Percentiles rank a stretch among this genome's conserved stretches.
phyloP scores from a whole-genome alignment of 1,140 invertebrate genomes.

The Eurosta solidaginis region DNA sequence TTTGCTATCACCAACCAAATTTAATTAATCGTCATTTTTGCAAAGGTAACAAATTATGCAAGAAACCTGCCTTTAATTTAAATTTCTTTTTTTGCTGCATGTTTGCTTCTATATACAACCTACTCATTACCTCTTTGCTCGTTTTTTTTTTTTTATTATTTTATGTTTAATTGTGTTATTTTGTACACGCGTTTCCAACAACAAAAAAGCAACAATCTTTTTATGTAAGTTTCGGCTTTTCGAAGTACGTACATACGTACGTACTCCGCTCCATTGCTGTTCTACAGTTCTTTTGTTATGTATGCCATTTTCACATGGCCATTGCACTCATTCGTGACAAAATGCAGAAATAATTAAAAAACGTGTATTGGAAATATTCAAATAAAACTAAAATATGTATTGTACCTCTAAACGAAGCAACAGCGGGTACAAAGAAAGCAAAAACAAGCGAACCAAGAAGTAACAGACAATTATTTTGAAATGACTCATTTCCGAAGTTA shows the following conservation, averaged over 20 bases:
- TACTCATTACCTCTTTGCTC: too few relatives aligned
- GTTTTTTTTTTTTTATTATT: not conserved
- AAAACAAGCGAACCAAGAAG: slow-evolving; percentile 18
- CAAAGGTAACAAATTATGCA: not conserved
- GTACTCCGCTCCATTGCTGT: too few relatives aligned
- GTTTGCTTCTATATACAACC: not conserved
- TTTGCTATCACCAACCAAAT: not conserved
- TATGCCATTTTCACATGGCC: not conserved
- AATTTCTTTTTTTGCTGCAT: not conserved
- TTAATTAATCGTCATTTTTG: not conserved
- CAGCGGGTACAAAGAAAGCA: not conserved
- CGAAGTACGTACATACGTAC: not conserved
- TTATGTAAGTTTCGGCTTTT: not conserved
- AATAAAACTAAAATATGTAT: slow-evolving; percentile 1
- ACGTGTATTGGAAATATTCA: not conserved
- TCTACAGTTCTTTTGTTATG: not conserved
- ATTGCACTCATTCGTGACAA: slow-evolving; percentile 10
- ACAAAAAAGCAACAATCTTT: not conserved
- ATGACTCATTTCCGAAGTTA: slow-evolving; percentile 19
- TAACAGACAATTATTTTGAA: slow-evolving; percentile 1
- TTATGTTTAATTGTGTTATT: not conserved
- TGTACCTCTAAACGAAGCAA: not conserved
- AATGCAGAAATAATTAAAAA: not conserved
- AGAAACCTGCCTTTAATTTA: not conserved
- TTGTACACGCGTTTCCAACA: not conserved